These are phyloP conservation scores for Rhynchotus rufescens DNA, from an alignment of 2,797 vertebrate genomes.

Conservation along the genomic window DNA sequence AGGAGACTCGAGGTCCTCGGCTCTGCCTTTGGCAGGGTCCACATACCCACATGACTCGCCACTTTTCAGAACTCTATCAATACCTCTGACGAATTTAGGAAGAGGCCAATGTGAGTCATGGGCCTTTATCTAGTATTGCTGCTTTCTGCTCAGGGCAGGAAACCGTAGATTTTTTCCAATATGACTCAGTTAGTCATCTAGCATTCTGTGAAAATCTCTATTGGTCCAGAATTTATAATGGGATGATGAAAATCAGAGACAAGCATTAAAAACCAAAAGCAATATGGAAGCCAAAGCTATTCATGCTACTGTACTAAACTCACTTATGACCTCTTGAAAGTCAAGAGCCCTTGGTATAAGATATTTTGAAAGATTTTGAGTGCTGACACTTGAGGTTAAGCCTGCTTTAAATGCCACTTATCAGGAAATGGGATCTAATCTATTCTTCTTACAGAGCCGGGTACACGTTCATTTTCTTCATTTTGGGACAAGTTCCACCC, in stretches of 20 bases:
- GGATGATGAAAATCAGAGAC: background rate
- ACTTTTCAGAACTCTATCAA: background rate
- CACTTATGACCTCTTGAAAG: background rate
- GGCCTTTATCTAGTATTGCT: background rate
- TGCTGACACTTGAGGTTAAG: background rate
- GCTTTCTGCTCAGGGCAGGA: background rate
- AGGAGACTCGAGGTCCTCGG: background rate
- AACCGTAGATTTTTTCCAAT: background rate
- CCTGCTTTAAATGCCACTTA: background rate
- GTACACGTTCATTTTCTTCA: background rate
- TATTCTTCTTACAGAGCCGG: background rate
- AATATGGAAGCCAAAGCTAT: fast-evolving
- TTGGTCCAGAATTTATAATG: background rate
- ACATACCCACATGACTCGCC: background rate
- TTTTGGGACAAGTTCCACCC: background rate
- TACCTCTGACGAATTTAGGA: background rate
- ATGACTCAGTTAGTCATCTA: background rate
- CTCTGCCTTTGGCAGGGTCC: background rate
- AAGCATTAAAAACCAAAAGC: background rate
- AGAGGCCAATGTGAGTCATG: background rate
- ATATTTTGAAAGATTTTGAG: background rate
- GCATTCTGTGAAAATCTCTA: background rate
- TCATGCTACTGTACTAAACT: background rate
- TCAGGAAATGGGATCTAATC: background rate
- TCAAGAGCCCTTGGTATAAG: background rate